A percentile compares a stretch with the other conserved stretches of the same genome.
These are phyloP conservation scores for Unio pictorum DNA, from an alignment of 2,888 invertebrate genomes.

Conservation along the genomic window DNA sequence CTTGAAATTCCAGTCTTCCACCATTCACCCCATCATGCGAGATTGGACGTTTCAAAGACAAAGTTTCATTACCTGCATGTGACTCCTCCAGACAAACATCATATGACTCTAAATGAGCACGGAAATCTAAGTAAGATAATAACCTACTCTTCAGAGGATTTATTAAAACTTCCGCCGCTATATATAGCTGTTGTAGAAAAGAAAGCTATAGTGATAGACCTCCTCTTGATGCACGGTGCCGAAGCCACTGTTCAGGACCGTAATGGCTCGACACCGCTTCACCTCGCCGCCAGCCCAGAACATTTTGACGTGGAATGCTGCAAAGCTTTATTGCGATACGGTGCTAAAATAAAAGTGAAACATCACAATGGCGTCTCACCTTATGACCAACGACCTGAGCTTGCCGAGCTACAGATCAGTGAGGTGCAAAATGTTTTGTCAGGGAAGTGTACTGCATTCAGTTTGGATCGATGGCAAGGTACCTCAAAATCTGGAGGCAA, in stretches of 20 bases:
- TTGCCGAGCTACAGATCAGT: constrained; percentile 74
- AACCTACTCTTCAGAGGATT: constrained; percentile 74
- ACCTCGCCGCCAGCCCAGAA: constrained; percentile 75
- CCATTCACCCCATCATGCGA: not conserved
- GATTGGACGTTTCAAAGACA: too few relatives aligned
- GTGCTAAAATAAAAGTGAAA: constrained; percentile 71
- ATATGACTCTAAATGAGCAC: constrained; percentile 29
- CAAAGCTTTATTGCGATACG: constrained; percentile 74
- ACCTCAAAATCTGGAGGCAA: constrained; percentile 22
- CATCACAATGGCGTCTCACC: constrained; percentile 75
- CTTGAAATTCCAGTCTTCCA: constrained; percentile 6
- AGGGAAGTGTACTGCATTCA: constrained; percentile 30
- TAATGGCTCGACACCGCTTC: constrained; percentile 76
- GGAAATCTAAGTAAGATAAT: constrained; percentile 22
- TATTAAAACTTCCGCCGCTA: constrained; percentile 76
- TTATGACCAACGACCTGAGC: constrained; percentile 74
- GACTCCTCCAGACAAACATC: too few relatives aligned
- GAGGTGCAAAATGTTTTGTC: constrained; percentile 71
- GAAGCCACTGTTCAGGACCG: constrained; percentile 74
- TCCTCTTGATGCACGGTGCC: constrained; percentile 76
- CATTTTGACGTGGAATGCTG: constrained; percentile 75
- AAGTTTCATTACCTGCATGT: too few relatives aligned
- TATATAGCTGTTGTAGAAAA: constrained; percentile 76
- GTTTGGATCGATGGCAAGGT: constrained; percentile 23
- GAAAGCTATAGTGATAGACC: constrained; percentile 74